Conservation (phyloP, 1,140 invertebrate genomes). For the Paraescarpia echinospica region DNA sequence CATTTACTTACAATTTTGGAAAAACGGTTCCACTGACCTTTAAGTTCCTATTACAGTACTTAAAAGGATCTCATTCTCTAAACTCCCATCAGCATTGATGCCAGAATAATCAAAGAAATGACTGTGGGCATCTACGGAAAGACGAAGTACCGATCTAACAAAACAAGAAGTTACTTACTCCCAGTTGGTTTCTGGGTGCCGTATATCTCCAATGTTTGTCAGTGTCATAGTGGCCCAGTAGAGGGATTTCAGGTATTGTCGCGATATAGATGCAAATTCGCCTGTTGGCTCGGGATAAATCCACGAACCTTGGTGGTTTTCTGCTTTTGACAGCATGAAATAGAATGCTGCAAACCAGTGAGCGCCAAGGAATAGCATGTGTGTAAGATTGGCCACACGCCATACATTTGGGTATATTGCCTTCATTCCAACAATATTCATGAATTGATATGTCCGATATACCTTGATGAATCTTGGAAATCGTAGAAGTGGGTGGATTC, state of each 20-base stretch:
- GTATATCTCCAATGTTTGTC: constrained; percentile 88
- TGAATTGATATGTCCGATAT: constrained; percentile 87
- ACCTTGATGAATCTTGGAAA: constrained; percentile 69
- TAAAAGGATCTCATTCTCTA: too few species aligned
- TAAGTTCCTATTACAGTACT: too few species aligned
- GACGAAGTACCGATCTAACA: too few species aligned
- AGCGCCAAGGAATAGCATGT: constrained; percentile 89
- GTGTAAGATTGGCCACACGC: constrained; percentile 92
- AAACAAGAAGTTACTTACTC: constrained; percentile 78
- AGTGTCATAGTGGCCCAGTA: constrained; percentile 96
- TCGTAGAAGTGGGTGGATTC: constrained; percentile 53
- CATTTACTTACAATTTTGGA: too few species aligned
- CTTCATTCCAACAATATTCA: constrained; percentile 93
- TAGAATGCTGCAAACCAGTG: constrained; percentile 99
- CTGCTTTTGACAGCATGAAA: constrained; percentile 88
- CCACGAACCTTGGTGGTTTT: constrained; percentile 88
- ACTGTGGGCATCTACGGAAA: too few species aligned
- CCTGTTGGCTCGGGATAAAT: constrained; percentile 74
- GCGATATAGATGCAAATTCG: constrained; percentile 80
- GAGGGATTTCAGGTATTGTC: constrained; percentile 90
- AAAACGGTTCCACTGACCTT: too few species aligned
- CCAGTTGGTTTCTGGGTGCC: constrained; percentile 90
- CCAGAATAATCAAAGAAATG: too few species aligned
- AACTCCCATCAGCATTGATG: too few species aligned
- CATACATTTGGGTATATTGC: constrained; percentile 95